Evolutionary conservation across 2,888 invertebrate genomes (phyloP).

Genomic region (Machimus atricapillus): DNA sequence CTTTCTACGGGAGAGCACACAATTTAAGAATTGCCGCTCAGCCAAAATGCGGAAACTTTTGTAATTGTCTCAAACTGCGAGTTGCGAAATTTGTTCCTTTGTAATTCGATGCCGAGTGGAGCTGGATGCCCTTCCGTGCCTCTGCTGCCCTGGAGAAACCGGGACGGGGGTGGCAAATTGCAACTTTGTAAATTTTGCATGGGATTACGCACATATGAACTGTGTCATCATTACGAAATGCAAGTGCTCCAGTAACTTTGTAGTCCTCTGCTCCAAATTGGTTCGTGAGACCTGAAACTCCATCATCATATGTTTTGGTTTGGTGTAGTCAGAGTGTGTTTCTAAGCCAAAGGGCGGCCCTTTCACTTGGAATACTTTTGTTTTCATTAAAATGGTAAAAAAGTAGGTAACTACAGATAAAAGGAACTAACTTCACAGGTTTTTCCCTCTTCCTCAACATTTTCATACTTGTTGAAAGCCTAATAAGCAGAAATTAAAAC

Average conservation of each 20-base stretch:
- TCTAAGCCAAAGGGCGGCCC: background rate
- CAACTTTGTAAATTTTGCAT: background rate
- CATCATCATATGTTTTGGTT: background rate
- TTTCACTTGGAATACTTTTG: background rate
- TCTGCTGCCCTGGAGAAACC: background rate
- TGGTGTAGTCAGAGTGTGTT: background rate
- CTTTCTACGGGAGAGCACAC: background rate
- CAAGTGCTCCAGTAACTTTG: background rate
- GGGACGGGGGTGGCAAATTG: background rate
- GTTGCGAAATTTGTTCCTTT: background rate
- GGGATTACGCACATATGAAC: background rate
- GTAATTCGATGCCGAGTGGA: background rate
- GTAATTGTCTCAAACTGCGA: background rate
- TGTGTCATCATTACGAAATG: background rate
- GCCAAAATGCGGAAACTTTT: background rate
- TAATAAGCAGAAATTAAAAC: background rate
- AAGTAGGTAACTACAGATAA: background rate
- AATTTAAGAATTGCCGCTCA: background rate
- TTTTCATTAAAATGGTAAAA: background rate
- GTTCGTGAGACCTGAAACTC: background rate
- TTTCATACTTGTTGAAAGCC: background rate
- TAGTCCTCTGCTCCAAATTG: background rate
- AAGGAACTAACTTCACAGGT: background rate
- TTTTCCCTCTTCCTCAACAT: background rate
- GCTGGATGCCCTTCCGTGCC: background rate